Evolutionary conservation across 2,113 vertebrate genomes (phyloP).

Genomic region (Etheostoma spectabile): DNA sequence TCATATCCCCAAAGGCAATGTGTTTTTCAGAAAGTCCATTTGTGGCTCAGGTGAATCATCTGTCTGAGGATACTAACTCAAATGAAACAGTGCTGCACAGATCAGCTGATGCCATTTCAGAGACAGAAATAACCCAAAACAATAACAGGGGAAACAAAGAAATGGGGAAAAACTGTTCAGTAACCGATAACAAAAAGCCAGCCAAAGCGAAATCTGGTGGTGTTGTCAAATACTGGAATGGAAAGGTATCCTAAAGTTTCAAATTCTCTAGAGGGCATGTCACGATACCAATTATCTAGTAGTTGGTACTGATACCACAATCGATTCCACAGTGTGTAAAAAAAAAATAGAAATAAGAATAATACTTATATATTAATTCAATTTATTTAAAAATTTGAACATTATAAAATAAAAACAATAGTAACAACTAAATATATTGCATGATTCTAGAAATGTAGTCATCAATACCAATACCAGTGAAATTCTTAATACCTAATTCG

Average conservation of each 20-base stretch:
- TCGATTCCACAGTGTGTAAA: no score
- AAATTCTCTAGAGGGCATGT: background rate
- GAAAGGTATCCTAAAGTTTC: conserved; percentile 1
- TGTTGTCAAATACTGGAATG: conserved; percentile 15
- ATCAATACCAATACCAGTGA: no score
- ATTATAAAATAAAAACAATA: no score
- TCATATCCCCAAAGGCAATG: background rate
- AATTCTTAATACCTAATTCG: no score
- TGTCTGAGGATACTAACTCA: conserved; percentile 36
- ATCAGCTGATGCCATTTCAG: conserved; percentile 51
- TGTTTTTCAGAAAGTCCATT: conserved; percentile 37
- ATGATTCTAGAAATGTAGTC: no score
- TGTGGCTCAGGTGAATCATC: conserved; percentile 27
- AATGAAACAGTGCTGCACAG: conserved; percentile 31
- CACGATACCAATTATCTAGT: no score
- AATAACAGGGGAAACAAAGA: background rate
- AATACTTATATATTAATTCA: no score
- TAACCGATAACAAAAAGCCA: background rate
- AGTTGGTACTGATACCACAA: no score
- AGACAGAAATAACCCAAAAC: conserved; percentile 17
- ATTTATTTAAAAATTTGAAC: no score
- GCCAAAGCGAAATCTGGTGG: conserved; percentile 2
- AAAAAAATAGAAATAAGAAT: no score
- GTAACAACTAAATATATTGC: no score
- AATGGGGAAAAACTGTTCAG: background rate